Percentiles rank a stretch among this genome's conserved stretches.
Evolutionary conservation across 2,888 invertebrate genomes (phyloP).

Genomic region (Nemurella pictetii): DNA sequence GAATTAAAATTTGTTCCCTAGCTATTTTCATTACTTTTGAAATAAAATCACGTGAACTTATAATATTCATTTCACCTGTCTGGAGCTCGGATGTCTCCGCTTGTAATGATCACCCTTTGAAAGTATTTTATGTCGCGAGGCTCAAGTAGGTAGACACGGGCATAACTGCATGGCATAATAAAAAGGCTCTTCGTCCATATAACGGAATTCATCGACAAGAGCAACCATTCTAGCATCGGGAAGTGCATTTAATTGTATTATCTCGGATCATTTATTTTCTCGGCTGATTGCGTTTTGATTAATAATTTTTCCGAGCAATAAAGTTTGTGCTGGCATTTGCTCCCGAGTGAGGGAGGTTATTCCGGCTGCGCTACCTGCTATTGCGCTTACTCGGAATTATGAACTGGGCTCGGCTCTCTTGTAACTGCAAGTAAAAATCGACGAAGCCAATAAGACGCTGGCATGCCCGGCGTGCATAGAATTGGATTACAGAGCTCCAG

Average conservation of each 20-base stretch:
- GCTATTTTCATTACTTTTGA: neutral
- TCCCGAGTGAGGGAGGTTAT: neutral
- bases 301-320: neutral
- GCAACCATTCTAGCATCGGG: neutral
- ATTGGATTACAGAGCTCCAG: no score
- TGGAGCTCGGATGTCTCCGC: neutral
- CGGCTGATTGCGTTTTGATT: neutral
- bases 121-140: no score
- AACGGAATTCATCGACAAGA: neutral
- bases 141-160: no score
- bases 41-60: neutral
- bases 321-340: neutral
- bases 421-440: no score
- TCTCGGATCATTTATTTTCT: neutral
- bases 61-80: neutral
- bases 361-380: neutral
- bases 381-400: neutral
- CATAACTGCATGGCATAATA: no score
- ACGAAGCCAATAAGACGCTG: no score
- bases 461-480: no score
- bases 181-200: no score
- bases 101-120: no score
- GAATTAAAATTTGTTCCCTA: neutral
- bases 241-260: neutral
- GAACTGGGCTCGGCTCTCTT: neutral